These are phyloP conservation scores for Cliona cf. orientalis DNA, from an alignment of 37 sponge, comb jelly and placozoan genomes.

Conservation along the genomic window DNA sequence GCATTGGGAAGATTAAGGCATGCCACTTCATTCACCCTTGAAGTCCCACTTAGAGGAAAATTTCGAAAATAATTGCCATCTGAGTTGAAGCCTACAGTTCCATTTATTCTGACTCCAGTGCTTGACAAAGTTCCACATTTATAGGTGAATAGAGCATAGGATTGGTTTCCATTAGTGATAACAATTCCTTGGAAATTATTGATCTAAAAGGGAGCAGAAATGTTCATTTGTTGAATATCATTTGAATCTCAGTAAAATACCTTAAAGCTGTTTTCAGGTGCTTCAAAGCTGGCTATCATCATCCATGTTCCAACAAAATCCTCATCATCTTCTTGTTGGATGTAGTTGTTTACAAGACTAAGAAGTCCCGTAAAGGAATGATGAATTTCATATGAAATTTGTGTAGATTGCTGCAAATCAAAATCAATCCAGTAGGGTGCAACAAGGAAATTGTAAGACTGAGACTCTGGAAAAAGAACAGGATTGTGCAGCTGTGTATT, in stretches of 20 bases:
- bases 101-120: neutral
- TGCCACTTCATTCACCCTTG: neutral
- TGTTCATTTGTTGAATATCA: too few species aligned
- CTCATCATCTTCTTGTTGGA: conserved; percentile 2
- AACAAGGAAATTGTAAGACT: conserved; percentile 10
- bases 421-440: conserved; percentile 33
- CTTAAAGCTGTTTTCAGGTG: neutral
- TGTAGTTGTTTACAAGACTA: conserved; percentile 5
- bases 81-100: conserved; percentile 26
- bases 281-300: conserved; percentile 13
- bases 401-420: conserved; percentile 1
- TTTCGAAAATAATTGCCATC: conserved; percentile 15
- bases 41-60: conserved; percentile 20
- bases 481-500: conserved; percentile 4
- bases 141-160: conserved; percentile 22
- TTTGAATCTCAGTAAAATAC: neutral
- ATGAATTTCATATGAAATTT: conserved; percentile 34
- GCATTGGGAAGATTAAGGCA: conserved; percentile 12
- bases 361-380: neutral
- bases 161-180: conserved; percentile 24
- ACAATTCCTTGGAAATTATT: conserved; percentile 20
- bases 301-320: conserved; percentile 36
- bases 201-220: conserved; percentile 1
- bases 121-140: conserved; percentile 5
- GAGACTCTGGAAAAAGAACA: conserved; percentile 19